Base-by-base conservation (phyloP, 2,113 vertebrate genomes). In the Andinoacara biseriatus region DNA sequence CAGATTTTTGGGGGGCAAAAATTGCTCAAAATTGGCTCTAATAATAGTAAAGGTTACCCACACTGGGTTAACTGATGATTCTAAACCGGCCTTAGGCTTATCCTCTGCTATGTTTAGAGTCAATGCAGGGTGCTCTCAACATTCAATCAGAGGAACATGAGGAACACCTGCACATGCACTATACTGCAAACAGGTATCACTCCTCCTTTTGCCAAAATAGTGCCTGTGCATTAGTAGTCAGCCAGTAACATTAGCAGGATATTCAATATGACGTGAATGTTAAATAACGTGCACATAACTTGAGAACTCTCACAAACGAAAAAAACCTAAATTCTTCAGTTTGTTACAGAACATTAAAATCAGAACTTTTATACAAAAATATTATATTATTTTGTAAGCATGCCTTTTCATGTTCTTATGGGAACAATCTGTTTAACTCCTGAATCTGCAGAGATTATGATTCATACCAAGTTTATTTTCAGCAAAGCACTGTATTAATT, bases 151-250 rank as follows among this genome's bases (percentile, higher is more conserved):
- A 2, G 9, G 15, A 49, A 22, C 46, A 24, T 26, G 18, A 69
- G 22, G 15, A 49, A 20, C 40, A 49, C 40, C 22, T 69, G 40
- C 9, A 69, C 26, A 9, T 35, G 5, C 35, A 35, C 35, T 9
- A 9, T 3, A 35, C 8, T 9, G 8, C 35, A 7, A 35, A 35
- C 35, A 35, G 1, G 1, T 5, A 8, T 35, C 33, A 7, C 33
- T 8, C 33, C 7, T 1, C 7, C 31, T 31, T 31, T 31, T 31
- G 31, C 5, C 31, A 31, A 31, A 5, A 31, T 31, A 31, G 31
- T 31, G 5, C 10, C 26, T 4, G 26, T 0, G 14, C 63, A 0
- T 0, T 18, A 67, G 43, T 46, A 46, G 8, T 46, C 7, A 67
- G 63, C 40, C 22, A 46, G 17, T 11, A 11, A 22, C 15, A 67